Evolutionary conservation across 2,797 vertebrate genomes (phyloP).

Genomic region (Pristis pectinata): DNA sequence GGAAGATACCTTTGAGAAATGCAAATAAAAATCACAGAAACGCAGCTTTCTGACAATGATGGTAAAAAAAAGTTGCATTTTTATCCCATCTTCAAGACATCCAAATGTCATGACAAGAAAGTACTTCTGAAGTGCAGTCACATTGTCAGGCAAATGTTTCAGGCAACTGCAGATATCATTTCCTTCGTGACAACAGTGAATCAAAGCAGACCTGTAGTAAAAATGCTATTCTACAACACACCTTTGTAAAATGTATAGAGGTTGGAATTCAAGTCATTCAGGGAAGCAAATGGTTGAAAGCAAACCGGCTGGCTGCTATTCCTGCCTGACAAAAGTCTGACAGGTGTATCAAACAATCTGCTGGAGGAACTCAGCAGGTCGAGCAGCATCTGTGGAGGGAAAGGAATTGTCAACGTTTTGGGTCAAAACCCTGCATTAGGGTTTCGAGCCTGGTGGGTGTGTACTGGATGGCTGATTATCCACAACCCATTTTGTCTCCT

Average conservation of each 20-base stretch:
- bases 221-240: background rate
- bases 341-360: no score
- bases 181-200: background rate
- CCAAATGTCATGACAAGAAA: background rate
- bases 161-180: background rate
- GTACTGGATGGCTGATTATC: background rate
- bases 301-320: background rate
- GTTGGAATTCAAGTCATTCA: background rate
- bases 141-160: background rate
- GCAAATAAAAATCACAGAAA: background rate
- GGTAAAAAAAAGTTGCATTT: background rate
- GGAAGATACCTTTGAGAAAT: background rate
- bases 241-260: background rate
- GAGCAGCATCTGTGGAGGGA: no score
- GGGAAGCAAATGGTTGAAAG: background rate
- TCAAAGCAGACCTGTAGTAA: background rate
- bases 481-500: background rate
- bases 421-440: no score
- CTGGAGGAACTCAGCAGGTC: no score
- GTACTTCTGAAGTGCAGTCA: background rate
- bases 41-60: background rate
- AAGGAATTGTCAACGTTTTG: no score
- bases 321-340: background rate
- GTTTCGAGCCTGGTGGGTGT: no score
- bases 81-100: background rate